Evolutionary conservation across 1,140 invertebrate genomes (phyloP).

Genomic region (Hermetia illucens): DNA sequence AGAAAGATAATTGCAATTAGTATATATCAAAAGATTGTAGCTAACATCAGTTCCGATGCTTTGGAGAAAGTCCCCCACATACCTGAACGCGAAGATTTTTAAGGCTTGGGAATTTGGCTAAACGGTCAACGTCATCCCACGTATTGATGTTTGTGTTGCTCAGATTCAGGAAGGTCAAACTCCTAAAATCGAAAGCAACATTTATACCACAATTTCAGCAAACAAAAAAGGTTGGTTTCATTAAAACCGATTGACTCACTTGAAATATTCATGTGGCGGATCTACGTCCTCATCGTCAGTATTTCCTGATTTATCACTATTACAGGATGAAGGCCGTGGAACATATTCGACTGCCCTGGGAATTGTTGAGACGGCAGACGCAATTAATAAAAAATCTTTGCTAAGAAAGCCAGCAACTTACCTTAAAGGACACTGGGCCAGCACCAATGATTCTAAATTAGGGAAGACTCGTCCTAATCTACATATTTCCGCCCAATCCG

Average conservation of each 20-base stretch:
- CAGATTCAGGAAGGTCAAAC: constrained; percentile 65
- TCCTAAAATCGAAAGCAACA: constrained; percentile 36
- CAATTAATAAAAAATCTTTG: not conserved
- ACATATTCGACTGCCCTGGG: constrained; percentile 11
- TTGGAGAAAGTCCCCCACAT: not conserved
- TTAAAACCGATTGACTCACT: not conserved
- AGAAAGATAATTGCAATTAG: too few relatives aligned
- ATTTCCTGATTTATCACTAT: constrained; percentile 11
- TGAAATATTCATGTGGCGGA: not conserved
- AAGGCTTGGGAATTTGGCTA: constrained; percentile 68
- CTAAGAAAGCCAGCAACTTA: not conserved
- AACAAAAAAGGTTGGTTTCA: not conserved
- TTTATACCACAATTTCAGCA: constrained; percentile 10
- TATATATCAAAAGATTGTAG: too few relatives aligned
- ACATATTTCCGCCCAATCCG: constrained; percentile 64
- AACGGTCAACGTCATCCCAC: constrained; percentile 77
- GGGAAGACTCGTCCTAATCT: constrained; percentile 76
- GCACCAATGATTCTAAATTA: constrained; percentile 62
- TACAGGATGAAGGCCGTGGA: constrained; percentile 10
- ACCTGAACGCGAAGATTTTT: constrained; percentile 63
- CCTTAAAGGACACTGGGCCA: constrained; percentile 69
- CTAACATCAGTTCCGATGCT: not conserved
- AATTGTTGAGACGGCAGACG: not conserved
- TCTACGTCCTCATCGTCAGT: constrained; percentile 13
- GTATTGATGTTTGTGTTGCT: constrained; percentile 66